Percentiles rank a stretch among this genome's conserved stretches.
phyloP scores from a whole-genome alignment of 2,113 vertebrate genomes.

The Ceuthmochares aereus region DNA sequence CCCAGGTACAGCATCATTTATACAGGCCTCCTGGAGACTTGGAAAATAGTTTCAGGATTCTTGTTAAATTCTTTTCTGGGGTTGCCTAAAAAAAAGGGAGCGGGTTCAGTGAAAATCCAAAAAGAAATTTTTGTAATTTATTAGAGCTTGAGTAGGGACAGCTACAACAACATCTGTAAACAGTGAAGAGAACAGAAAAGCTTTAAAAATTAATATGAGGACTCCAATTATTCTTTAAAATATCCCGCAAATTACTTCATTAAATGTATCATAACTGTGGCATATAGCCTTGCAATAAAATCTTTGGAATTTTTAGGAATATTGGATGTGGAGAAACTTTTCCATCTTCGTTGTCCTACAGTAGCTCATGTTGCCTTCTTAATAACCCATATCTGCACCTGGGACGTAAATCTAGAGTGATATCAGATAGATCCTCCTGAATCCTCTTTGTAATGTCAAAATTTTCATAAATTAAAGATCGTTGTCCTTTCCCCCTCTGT shows the following conservation, averaged over 20 bases:
- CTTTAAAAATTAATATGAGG: background rate
- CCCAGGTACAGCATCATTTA: background rate
- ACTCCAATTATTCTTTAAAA: background rate
- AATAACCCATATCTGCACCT: background rate
- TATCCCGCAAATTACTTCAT: background rate
- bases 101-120: background rate
- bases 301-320: background rate
- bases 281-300: background rate
- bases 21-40: background rate
- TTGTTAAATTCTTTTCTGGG: background rate
- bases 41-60: background rate
- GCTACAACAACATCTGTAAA: background rate
- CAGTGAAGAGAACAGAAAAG: background rate
- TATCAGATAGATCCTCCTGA: background rate
- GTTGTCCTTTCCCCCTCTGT: background rate
- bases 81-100: background rate
- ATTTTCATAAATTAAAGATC: background rate
- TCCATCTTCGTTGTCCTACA: background rate
- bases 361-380: background rate
- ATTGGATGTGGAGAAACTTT: background rate
- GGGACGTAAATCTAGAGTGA: background rate
- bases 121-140: background rate
- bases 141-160: background rate
- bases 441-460: background rate
- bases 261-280: background rate